Evolutionary conservation across 2,113 vertebrate genomes (phyloP).

Genomic region (Zapus hudsonius): DNA sequence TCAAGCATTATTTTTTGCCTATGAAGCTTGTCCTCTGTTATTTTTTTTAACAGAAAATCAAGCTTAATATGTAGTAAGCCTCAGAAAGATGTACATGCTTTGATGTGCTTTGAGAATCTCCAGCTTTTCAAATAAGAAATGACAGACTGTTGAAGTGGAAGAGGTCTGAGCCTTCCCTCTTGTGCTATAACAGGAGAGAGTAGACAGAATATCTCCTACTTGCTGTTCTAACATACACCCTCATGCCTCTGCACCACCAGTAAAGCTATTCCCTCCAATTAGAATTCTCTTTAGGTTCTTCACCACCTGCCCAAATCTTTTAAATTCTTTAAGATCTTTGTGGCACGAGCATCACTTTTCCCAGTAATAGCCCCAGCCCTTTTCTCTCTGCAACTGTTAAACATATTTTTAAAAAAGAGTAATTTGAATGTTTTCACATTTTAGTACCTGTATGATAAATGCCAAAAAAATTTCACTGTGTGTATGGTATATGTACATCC

Average conservation of each 20-base stretch:
- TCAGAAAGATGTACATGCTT: slow-evolving; percentile 30
- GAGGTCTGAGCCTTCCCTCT: slow-evolving; percentile 11
- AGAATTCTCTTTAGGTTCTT: slow-evolving; percentile 23
- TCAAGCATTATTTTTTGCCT: slow-evolving; percentile 45
- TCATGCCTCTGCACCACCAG: not conserved
- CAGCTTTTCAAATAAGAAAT: slow-evolving; percentile 63
- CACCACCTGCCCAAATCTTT: not conserved
- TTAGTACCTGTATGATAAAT: not conserved
- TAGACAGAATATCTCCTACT: not conserved
- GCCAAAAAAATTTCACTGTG: not conserved
- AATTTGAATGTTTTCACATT: not conserved
- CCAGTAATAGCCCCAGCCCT: not conserved
- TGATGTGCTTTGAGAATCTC: slow-evolving; percentile 62
- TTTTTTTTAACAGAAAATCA: slow-evolving; percentile 53
- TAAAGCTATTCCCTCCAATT: not conserved
- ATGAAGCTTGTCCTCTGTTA: slow-evolving; percentile 35
- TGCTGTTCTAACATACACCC: not conserved
- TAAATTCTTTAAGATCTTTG: not conserved
- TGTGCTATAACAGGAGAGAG: not conserved
- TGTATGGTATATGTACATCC: not conserved
- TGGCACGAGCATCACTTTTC: not conserved
- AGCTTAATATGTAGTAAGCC: slow-evolving; percentile 51
- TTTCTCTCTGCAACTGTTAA: not conserved
- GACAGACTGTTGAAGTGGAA: slow-evolving; percentile 23
- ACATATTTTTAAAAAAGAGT: not conserved